phyloP scores from a whole-genome alignment of 1,140 invertebrate species.

The Penaeus japonicus region DNA sequence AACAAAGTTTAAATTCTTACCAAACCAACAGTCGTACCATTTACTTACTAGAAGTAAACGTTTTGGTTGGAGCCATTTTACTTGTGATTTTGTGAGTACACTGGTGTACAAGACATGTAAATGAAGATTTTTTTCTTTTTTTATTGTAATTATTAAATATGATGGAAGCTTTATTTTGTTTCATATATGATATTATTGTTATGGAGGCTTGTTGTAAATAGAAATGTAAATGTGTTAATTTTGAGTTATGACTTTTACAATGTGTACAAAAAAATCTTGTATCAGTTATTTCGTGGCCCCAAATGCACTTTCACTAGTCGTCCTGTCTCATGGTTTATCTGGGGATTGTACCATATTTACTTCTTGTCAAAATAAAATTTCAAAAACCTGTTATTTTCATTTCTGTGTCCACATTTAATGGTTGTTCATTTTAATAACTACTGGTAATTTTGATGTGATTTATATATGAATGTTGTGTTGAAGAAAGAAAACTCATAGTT shows the following conservation, averaged over 20 bases:
- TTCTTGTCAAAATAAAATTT: constrained; percentile 18
- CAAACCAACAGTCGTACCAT: too few relatives aligned
- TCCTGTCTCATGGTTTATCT: constrained; percentile 6
- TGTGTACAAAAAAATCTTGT: constrained; percentile 31
- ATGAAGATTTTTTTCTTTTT: not conserved
- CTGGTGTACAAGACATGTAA: too few relatives aligned
- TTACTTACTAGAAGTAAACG: too few relatives aligned
- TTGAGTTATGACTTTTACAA: constrained; percentile 14
- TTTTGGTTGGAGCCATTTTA: too few relatives aligned
- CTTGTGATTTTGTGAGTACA: too few relatives aligned
- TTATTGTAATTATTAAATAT: not conserved
- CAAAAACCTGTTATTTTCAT: constrained; percentile 3
- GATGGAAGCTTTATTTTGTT: not conserved
- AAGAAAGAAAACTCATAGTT: too few relatives aligned
- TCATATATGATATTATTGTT: not conserved
- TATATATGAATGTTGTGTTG: too few relatives aligned
- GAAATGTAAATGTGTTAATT: constrained; percentile 23
- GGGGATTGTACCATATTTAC: constrained; percentile 26
- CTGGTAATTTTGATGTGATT: too few relatives aligned
- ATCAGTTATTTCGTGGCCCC: not conserved
- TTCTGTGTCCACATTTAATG: too few relatives aligned
- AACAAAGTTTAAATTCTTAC: too few relatives aligned
- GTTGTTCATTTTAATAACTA: too few relatives aligned
- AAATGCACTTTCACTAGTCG: constrained; percentile 26
- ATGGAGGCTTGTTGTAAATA: constrained; percentile 27